phyloP scores from a whole-genome alignment of 2,888 invertebrate species.

The Lomographa bimaculata region DNA sequence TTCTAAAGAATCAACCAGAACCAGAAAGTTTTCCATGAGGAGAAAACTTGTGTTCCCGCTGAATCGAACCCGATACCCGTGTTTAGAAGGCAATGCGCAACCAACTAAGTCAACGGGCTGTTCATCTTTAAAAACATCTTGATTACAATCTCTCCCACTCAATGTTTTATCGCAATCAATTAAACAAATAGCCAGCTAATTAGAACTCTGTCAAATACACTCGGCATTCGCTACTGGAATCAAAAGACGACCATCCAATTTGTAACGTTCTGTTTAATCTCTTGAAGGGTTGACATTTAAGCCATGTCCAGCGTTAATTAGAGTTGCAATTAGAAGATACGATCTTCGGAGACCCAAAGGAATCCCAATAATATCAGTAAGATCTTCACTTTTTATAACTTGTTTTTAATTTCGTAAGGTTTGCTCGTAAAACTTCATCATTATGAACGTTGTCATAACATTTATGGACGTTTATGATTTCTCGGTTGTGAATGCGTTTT shows the following conservation, averaged over 20 bases:
- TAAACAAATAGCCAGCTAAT: conserved; percentile 6
- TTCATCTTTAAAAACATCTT: no score
- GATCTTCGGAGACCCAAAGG: conserved; percentile 38
- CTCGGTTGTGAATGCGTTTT: no score
- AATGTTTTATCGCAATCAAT: conserved; percentile 8
- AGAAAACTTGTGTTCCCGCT: no score
- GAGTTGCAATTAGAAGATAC: conserved; percentile 50
- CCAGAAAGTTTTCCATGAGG: no score
- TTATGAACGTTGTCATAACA: conserved; percentile 13
- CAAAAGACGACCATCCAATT: conserved; percentile 34
- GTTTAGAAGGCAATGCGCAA: no score
- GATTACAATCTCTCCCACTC: neutral
- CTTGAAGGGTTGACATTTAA: conserved; percentile 44
- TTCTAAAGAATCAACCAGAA: no score
- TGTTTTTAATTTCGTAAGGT: conserved; percentile 20
- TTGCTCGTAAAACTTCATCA: conserved; percentile 16
- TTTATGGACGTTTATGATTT: no score
- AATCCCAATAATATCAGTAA: conserved; percentile 34
- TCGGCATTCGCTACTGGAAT: conserved; percentile 23
- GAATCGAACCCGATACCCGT: no score
- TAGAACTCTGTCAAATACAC: conserved; percentile 16
- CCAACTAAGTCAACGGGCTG: no score
- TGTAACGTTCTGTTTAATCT: conserved; percentile 33
- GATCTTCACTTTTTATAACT: conserved; percentile 20
- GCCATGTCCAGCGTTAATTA: conserved; percentile 49